A percentile compares a stretch with the other conserved stretches of the same genome.
These are phyloP conservation scores for Sylvia borin DNA, from an alignment of 2,797 vertebrate species.

Conservation along the genomic window DNA sequence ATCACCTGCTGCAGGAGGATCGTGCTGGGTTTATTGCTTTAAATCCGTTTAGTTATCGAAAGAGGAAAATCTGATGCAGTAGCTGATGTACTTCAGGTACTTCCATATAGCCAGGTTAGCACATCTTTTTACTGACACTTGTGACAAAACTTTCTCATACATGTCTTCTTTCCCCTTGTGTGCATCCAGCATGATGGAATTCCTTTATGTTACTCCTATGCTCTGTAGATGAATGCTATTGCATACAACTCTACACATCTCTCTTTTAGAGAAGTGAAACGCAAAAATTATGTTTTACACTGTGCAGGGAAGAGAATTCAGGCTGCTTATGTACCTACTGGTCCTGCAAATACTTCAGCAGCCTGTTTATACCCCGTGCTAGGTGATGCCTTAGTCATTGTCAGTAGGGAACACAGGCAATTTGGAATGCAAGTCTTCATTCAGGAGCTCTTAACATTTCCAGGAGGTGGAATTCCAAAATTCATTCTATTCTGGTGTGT, in stretches of 20 bases:
- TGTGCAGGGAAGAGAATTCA: background rate
- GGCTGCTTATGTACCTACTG: background rate
- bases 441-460: background rate
- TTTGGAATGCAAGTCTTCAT: background rate
- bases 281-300: background rate
- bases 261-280: background rate
- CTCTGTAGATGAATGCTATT: background rate
- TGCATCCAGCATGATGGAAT: background rate
- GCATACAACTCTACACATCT: background rate
- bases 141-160: background rate
- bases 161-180: background rate
- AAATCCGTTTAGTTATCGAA: background rate
- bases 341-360: background rate
- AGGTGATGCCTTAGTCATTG: background rate
- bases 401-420: background rate
- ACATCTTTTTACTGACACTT: background rate
- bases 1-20: background rate
- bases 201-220: background rate
- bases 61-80: background rate
- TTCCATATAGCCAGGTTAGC: background rate
- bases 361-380: background rate
- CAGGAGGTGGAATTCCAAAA: background rate
- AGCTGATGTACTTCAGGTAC: background rate
- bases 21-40: background rate
- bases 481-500: background rate